A percentile compares a stretch with the other conserved stretches of the same genome.
Evolutionary conservation across 2,888 invertebrate genomes (phyloP).

Genomic region (Biston stratarius): DNA sequence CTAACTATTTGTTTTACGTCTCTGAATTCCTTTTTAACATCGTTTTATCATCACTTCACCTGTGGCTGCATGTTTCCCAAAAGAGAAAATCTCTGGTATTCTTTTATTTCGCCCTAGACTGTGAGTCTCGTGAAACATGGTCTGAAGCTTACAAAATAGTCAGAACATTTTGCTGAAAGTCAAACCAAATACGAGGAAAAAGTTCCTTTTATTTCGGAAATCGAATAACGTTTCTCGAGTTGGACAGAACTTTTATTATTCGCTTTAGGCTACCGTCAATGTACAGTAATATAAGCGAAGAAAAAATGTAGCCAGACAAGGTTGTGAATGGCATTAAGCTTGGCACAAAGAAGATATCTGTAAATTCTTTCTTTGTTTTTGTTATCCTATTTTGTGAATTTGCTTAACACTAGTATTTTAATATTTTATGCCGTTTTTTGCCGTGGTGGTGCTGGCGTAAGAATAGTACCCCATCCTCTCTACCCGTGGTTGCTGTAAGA

Average conservation of each 20-base stretch:
- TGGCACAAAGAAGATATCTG: neutral
- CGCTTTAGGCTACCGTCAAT: conserved; percentile 1
- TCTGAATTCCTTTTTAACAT: no score
- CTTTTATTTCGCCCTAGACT: neutral
- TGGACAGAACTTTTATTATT: conserved; percentile 13
- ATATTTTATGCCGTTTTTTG: no score
- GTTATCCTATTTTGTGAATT: no score
- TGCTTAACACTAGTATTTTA: no score
- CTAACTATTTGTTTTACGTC: no score
- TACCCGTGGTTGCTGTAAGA: no score
- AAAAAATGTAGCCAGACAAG: neutral
- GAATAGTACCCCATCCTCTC: no score
- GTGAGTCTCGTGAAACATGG: neutral
- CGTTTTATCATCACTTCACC: no score
- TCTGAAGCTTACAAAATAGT: neutral
- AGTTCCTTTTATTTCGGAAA: conserved; percentile 20
- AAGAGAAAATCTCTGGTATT: neutral
- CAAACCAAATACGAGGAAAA: conserved; percentile 12
- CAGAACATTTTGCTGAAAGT: conserved; percentile 7
- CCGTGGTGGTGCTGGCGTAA: no score
- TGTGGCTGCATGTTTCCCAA: no score
- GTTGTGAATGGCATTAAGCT: no score
- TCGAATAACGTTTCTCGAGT: conserved; percentile 19
- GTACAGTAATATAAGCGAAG: neutral
- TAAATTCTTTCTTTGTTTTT: no score